A percentile compares a stretch with the other conserved stretches of the same genome.
Evolutionary conservation across 2,797 vertebrate species (phyloP).

Genomic region (Argyrosomus regius): DNA sequence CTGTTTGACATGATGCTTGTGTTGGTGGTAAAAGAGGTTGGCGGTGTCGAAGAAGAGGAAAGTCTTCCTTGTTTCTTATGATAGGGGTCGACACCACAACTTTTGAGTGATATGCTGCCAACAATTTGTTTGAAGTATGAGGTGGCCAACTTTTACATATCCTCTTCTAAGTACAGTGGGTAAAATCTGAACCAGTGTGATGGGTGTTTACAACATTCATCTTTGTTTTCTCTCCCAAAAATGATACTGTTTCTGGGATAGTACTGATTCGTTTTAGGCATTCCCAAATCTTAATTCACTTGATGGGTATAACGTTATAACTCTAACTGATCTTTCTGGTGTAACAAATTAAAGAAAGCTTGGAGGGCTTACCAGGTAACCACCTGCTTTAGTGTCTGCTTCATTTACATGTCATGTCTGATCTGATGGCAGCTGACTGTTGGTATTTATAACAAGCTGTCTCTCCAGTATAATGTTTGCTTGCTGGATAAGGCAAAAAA

Average conservation of each 20-base stretch:
- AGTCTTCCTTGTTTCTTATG: too few relatives aligned
- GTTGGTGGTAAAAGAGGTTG: too few relatives aligned
- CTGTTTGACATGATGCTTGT: too few relatives aligned
- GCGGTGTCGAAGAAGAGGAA: too few relatives aligned
- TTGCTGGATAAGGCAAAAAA: slow-evolving; percentile 27
- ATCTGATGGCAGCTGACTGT: slow-evolving; percentile 30
- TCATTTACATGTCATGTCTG: slow-evolving; percentile 21
- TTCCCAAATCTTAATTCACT: background rate
- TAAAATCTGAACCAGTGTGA: background rate
- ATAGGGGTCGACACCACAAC: too few relatives aligned
- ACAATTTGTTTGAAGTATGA: too few relatives aligned
- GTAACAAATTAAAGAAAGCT: slow-evolving; percentile 3
- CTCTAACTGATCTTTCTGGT: background rate
- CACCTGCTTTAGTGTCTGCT: slow-evolving; percentile 7
- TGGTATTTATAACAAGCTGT: slow-evolving; percentile 40
- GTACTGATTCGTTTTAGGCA: background rate
- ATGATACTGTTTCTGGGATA: background rate
- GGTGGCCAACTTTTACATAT: too few relatives aligned
- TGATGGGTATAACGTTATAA: background rate
- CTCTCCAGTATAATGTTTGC: slow-evolving; percentile 21
- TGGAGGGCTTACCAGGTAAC: slow-evolving; percentile 12
- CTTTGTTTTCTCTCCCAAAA: background rate
- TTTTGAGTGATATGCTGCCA: too few relatives aligned
- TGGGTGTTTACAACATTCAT: background rate
- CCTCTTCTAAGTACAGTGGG: background rate